Conservation (phyloP, 2,113 vertebrate species). For the Fregata magnificens region DNA sequence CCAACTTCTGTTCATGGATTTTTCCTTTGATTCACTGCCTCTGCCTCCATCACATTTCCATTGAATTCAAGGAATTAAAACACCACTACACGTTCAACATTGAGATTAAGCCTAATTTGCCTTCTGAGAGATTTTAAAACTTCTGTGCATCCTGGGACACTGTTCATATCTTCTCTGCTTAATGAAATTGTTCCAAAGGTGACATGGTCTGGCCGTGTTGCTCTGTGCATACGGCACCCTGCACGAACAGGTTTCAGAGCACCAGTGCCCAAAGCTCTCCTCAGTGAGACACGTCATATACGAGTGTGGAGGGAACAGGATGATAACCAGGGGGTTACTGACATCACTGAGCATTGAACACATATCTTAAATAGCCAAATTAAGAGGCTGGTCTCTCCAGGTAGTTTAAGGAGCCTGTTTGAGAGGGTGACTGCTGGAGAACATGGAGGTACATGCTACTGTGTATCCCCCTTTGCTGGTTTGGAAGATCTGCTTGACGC, state of each 20-base stretch:
- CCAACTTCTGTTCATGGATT: neutral
- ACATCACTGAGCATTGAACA: neutral
- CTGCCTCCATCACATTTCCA: neutral
- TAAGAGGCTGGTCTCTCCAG: neutral
- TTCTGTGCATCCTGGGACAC: neutral
- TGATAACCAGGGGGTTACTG: neutral
- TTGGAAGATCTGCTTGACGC: neutral
- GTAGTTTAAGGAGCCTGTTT: neutral
- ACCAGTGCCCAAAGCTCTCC: neutral
- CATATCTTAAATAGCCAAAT: neutral
- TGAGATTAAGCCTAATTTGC: neutral
- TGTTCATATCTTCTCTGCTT: neutral
- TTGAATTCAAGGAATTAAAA: neutral
- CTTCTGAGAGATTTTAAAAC: neutral
- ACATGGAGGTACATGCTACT: neutral
- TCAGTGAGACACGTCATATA: rapidly evolving
- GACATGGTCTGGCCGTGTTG: neutral
- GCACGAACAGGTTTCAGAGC: neutral
- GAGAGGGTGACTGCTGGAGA: neutral
- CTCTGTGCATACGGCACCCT: too few species aligned
- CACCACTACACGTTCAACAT: neutral
- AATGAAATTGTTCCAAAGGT: neutral
- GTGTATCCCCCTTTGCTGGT: neutral
- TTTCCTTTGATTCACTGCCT: neutral
- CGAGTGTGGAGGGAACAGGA: neutral